Conservation (phyloP, 2,888 invertebrate species). For the Hedychridium roseum region DNA sequence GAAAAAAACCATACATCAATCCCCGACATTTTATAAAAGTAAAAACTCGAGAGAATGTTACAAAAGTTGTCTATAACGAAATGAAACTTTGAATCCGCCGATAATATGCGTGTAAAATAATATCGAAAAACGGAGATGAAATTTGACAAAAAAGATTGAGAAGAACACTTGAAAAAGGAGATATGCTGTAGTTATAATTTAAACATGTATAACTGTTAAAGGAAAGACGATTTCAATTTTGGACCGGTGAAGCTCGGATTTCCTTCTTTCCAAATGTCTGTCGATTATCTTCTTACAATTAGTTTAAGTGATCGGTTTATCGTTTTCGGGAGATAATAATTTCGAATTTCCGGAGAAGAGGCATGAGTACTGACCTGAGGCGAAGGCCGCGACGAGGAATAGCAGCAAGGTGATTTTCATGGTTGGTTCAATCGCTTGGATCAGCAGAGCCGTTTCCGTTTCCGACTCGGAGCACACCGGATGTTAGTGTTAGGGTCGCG, state of each 20-base stretch:
- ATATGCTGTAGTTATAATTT: background rate
- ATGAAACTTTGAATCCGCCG: too few species aligned
- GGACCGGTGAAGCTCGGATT: slow-evolving; percentile 1
- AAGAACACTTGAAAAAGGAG: background rate
- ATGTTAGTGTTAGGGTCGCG: slow-evolving; percentile 62
- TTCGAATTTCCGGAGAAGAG: too few species aligned
- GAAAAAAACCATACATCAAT: too few species aligned
- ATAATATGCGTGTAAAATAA: too few species aligned
- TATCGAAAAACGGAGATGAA: background rate
- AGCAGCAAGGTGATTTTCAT: slow-evolving; percentile 68
- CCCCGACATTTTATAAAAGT: too few species aligned
- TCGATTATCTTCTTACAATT: too few species aligned
- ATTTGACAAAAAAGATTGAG: background rate
- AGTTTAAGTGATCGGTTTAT: too few species aligned
- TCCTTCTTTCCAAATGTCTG: too few species aligned
- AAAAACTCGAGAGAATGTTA: too few species aligned
- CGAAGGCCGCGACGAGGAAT: slow-evolving; percentile 67
- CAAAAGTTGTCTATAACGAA: too few species aligned
- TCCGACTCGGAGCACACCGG: slow-evolving; percentile 56
- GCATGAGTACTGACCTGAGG: slow-evolving; percentile 67
- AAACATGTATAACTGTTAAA: background rate
- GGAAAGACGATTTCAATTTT: background rate
- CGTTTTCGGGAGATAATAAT: too few species aligned
- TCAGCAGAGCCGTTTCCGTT: slow-evolving; percentile 52
- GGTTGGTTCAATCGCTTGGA: slow-evolving; percentile 48